Percentiles rank a stretch among this genome's conserved stretches.
phyloP scores from a whole-genome alignment of 2,797 vertebrate genomes.

The Poecilia wingei region DNA sequence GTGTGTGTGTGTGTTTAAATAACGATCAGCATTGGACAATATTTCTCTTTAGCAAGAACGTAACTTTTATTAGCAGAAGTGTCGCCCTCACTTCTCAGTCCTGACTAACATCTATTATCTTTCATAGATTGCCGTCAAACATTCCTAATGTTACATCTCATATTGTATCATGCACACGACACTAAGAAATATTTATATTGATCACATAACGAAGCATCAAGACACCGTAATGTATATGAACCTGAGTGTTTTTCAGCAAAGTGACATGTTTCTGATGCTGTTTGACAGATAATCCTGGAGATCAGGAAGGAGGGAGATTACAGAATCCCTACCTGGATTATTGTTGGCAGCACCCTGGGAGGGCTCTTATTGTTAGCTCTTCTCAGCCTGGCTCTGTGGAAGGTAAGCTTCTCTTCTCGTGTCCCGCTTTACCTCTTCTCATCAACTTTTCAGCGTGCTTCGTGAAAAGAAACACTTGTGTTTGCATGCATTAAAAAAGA shows the following conservation, averaged over 20 bases:
- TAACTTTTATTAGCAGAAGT: not conserved
- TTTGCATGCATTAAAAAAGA: not conserved
- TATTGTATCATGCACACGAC: not conserved
- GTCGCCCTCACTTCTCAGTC: not conserved
- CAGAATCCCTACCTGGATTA: slow-evolving; percentile 92
- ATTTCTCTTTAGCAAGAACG: not conserved
- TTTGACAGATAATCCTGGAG: slow-evolving; percentile 87
- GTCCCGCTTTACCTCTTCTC: not conserved
- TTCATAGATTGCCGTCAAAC: not conserved
- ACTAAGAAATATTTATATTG: not conserved
- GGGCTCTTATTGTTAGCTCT: slow-evolving; percentile 93
- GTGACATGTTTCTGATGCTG: not conserved
- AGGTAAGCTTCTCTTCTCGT: slow-evolving; percentile 81
- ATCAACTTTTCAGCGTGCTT: not conserved
- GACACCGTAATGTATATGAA: not conserved
- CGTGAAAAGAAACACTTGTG: not conserved
- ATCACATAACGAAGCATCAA: not conserved
- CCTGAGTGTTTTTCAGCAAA: not conserved
- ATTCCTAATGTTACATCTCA: not conserved
- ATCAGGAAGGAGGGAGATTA: slow-evolving; percentile 93
- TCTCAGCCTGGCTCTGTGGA: slow-evolving; percentile 92
- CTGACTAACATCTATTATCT: not conserved
- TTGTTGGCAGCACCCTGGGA: slow-evolving; percentile 92
- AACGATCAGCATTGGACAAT: not conserved
- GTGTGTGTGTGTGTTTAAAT: too few relatives aligned